phyloP scores from a whole-genome alignment of 2,888 invertebrate species.

The Tricholauxania praeusta region DNA sequence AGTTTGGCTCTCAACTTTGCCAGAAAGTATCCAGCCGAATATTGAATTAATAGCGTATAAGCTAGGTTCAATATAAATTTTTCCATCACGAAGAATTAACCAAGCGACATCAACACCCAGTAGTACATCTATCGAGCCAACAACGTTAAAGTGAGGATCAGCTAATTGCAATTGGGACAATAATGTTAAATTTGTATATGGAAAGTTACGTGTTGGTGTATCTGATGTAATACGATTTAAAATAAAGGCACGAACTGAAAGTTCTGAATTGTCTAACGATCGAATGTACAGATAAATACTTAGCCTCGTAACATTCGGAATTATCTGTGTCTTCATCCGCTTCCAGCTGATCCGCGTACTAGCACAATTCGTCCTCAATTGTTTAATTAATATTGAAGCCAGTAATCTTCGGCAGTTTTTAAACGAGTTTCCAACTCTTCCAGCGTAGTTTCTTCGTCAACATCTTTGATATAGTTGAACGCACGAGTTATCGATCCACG shows the following conservation, averaged over 20 bases:
- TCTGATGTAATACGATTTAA: conserved; percentile 23
- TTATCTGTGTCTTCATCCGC: neutral
- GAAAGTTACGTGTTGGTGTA: no score
- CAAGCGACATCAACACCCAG: conserved; percentile 28
- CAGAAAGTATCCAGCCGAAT: no score
- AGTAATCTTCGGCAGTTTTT: conserved; percentile 6
- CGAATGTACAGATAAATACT: no score
- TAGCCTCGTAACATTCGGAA: no score
- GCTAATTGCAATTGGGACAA: conserved; percentile 4
- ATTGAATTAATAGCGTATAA: no score
- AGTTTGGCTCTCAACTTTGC: no score
- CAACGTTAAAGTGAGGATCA: conserved; percentile 26
- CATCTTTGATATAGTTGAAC: no score
- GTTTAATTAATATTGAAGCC: neutral
- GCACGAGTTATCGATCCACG: no score
- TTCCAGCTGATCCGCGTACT: conserved; percentile 1
- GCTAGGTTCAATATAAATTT: neutral
- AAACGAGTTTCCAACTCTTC: no score
- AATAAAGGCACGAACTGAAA: conserved; percentile 24
- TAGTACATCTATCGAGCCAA: conserved; percentile 16
- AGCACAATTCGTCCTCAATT: conserved; percentile 12
- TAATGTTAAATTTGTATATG: neutral
- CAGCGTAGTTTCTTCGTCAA: no score
- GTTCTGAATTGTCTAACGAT: neutral
- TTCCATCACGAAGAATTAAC: conserved; percentile 12